phyloP scores from a whole-genome alignment of 2,888 invertebrate species.

The Nowickia ferox region DNA sequence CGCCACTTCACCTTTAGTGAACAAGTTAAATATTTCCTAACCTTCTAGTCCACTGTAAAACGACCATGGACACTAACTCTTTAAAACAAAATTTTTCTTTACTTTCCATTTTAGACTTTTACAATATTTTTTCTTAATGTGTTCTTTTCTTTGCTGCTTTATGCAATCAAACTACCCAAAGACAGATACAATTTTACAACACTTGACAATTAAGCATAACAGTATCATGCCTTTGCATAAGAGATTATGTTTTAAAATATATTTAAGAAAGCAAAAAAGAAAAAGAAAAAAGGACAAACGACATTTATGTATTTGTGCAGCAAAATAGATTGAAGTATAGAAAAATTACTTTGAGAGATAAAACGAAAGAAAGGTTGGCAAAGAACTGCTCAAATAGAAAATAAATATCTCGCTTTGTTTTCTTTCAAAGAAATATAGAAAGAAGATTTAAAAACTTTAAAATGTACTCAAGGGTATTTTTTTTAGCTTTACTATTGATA shows the following conservation, averaged over 20 bases:
- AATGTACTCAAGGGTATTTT: neutral
- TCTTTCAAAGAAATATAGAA: neutral
- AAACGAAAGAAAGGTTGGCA: neutral
- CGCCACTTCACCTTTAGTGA: no score
- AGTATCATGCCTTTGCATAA: slow-evolving; percentile 66
- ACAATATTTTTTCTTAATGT: neutral
- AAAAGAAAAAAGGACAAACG: neutral
- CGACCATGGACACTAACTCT: neutral
- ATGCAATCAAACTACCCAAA: slow-evolving; percentile 29
- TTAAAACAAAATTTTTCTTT: slow-evolving; percentile 45
- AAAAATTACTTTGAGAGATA: neutral
- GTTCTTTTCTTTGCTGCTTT: slow-evolving; percentile 8
- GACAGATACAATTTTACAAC: slow-evolving; percentile 9
- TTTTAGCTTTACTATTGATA: neutral
- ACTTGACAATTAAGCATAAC: slow-evolving; percentile 48
- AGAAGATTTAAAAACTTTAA: neutral
- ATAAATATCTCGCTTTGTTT: neutral
- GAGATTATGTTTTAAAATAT: slow-evolving; percentile 55
- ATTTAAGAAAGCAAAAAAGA: slow-evolving; percentile 4
- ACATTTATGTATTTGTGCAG: neutral
- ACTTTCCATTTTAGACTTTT: slow-evolving; percentile 44
- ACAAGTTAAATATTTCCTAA: no score
- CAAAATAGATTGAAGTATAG: neutral
- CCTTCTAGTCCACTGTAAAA: slow-evolving; percentile 14
- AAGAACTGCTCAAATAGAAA: neutral